phyloP scores from a whole-genome alignment of 2,797 vertebrate genomes.

The Macrochelys suwanniensis region DNA sequence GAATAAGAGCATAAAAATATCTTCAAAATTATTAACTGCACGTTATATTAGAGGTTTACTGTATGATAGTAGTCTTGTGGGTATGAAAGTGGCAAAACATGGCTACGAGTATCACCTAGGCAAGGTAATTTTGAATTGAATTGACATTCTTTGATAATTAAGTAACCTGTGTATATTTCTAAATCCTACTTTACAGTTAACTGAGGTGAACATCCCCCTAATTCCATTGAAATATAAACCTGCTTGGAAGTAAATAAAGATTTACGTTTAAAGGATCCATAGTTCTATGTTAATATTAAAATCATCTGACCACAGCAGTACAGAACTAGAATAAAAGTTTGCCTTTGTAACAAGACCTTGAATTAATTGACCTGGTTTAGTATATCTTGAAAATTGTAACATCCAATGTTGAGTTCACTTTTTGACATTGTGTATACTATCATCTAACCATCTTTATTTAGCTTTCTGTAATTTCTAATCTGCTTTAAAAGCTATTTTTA shows the following conservation, averaged over 20 bases:
- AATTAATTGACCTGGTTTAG: background rate
- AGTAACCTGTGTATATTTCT: background rate
- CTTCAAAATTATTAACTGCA: background rate
- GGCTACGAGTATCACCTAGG: background rate
- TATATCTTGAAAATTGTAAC: background rate
- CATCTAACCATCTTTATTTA: background rate
- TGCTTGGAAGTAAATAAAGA: background rate
- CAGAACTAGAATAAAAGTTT: background rate
- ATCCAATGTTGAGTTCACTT: background rate
- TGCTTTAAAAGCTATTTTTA: background rate
- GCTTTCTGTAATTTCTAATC: background rate
- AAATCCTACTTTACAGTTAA: background rate
- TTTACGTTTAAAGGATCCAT: fast-evolving
- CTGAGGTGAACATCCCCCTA: fast-evolving
- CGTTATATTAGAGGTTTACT: background rate
- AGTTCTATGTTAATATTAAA: background rate
- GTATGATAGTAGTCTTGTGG: background rate
- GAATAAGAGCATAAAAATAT: background rate
- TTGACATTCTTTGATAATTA: background rate
- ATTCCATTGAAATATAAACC: background rate
- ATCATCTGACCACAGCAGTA: background rate
- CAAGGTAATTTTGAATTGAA: background rate
- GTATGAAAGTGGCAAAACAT: background rate
- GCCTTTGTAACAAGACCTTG: background rate
- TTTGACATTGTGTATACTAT: background rate